Evolutionary conservation across 2,113 vertebrate species (phyloP), one percentile per base, ranked within the genome.

Genomic region (Bos indicus): DNA sequence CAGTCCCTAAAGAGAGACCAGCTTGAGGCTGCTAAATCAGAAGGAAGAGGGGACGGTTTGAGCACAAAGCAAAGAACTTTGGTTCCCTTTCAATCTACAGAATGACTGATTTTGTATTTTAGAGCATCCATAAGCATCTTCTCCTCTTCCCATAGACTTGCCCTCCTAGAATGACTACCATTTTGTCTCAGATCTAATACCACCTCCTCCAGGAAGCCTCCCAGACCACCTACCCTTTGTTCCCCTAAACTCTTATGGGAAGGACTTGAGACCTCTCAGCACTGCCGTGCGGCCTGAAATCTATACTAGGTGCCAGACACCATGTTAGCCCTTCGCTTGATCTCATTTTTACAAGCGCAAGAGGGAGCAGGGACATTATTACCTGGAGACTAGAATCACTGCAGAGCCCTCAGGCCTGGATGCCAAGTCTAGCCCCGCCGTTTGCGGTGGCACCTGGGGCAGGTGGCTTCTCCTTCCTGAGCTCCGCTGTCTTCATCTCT

Each of bases 121-220:
- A 77, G 40, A 91, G 51, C 11, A 25, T 36, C 28, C 17, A 36
- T 0, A 1, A 13, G n/a, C 64, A 8, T 16, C 89, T 67, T 59
- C 28, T 46, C 51, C 64, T 84, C 88, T 71, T 60, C 19, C 54
- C 33, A 21, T 2, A 1, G 57, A 17, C 43, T 40, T 56, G 23
- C 17, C 7, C 40, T 67, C 40, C 54, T 78, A 25, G 19, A 33
- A 0, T 46, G 12, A 93, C 21, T 21, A 16, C 7, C 11, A 56
- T 46, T 52, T 64, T 14, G 30, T 84, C 59, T 80, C 88, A 85
- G 77, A 19, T 43, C 57, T 33, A 56, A 91, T 2, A 21, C 15
- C 7, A 5, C 77, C 67, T 74, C 94, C 84, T 89, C 78, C 36
- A 54, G 64, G 77, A 71, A 96, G 56, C 62, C 48, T 77, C 40